phyloP scores from a whole-genome alignment of 2,113 vertebrate species.

The Bubo scandiacus region DNA sequence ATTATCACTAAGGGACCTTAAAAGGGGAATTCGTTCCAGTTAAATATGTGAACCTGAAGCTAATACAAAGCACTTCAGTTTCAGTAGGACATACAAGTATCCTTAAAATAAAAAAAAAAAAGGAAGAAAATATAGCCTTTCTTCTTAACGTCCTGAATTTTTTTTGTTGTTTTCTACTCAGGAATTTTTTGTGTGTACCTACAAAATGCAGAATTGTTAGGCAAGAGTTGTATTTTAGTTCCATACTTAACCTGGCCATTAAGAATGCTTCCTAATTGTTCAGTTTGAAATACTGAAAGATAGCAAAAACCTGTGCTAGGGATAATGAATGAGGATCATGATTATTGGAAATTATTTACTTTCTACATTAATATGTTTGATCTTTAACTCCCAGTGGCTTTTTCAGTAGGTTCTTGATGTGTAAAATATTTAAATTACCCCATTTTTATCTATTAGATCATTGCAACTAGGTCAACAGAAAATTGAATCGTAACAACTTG shows the following conservation, averaged over 20 bases:
- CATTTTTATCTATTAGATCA: neutral
- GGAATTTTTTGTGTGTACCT: neutral
- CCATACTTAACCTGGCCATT: neutral
- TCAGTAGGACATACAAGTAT: neutral
- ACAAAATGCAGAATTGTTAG: neutral
- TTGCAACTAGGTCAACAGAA: conserved; percentile 40
- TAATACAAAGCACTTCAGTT: neutral
- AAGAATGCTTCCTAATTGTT: neutral
- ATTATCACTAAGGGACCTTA: neutral
- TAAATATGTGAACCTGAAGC: neutral
- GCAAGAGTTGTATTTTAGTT: neutral
- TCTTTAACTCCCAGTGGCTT: neutral
- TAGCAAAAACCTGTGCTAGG: neutral
- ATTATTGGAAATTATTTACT: conserved; percentile 1
- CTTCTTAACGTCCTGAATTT: neutral
- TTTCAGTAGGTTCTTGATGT: conserved; percentile 3
- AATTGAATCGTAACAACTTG: conserved; percentile 10
- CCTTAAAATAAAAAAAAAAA: neutral
- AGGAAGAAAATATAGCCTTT: neutral
- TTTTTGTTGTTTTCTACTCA: neutral
- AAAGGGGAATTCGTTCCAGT: neutral
- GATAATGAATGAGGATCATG: neutral
- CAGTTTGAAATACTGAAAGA: neutral
- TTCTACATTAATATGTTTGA: neutral
- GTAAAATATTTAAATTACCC: conserved; percentile 12